Conservation (phyloP, 1,140 invertebrate species). For the Caenorhabditis remanei region DNA sequence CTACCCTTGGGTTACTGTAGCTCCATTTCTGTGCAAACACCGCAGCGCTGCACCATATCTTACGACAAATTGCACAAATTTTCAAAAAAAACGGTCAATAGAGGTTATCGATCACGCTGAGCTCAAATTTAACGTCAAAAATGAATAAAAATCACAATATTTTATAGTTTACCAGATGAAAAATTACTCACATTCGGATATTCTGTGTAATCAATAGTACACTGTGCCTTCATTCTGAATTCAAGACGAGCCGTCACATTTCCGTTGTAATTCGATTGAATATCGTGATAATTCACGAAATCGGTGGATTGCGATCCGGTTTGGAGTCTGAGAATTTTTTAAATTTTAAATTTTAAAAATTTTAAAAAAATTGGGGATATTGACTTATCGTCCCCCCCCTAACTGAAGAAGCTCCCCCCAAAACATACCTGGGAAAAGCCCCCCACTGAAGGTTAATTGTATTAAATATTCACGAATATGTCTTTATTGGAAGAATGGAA, state of each 20-base stretch:
- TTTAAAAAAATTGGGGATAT: not conserved
- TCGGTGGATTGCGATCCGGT: slow-evolving; percentile 65
- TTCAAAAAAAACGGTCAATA: no score
- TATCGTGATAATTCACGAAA: slow-evolving; percentile 67
- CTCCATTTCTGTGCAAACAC: not conserved
- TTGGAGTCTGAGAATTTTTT: slow-evolving; percentile 62
- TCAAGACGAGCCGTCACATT: slow-evolving; percentile 67
- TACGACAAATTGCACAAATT: no score
- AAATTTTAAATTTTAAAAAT: not conserved
- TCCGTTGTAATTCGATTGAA: slow-evolving; percentile 66
- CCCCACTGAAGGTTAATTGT: no score
- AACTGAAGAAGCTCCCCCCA: no score
- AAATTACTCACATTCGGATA: slow-evolving; percentile 66
- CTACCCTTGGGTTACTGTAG: not conserved
- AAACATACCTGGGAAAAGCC: no score
- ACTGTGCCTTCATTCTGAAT: slow-evolving; percentile 68
- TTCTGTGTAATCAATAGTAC: slow-evolving; percentile 66
- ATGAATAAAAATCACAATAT: not conserved
- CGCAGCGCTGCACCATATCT: no score
- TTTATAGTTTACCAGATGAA: not conserved
- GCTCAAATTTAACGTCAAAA: no score
- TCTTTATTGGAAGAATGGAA: no score
- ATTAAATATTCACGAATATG: no score
- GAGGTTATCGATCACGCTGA: no score
- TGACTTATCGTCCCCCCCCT: no score